These are phyloP conservation scores for Oncorhynchus masou DNA, from an alignment of 2,113 vertebrate species.

Conservation along the genomic window DNA sequence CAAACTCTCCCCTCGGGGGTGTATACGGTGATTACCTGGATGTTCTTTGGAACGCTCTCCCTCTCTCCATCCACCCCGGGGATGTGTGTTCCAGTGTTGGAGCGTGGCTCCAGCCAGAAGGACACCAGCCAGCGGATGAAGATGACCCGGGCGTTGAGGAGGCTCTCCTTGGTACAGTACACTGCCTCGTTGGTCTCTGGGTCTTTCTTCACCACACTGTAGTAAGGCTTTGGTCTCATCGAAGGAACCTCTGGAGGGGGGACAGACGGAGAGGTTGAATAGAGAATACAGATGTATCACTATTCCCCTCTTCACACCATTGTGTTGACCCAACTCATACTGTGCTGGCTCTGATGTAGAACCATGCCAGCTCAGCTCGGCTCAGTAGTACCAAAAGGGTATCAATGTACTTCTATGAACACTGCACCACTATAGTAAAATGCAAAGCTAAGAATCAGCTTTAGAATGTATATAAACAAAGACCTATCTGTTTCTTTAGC, in stretches of 20 bases:
- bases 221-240: constrained; percentile 93
- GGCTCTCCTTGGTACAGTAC: constrained; percentile 97
- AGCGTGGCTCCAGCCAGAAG: constrained; percentile 96
- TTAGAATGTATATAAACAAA: too few species aligned
- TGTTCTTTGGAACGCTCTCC: constrained; percentile 96
- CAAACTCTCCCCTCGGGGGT: too few species aligned
- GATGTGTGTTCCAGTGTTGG: constrained; percentile 87
- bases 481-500: too few species aligned
- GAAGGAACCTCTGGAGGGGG: constrained; percentile 86
- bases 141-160: constrained; percentile 94
- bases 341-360: too few species aligned
- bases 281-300: too few species aligned
- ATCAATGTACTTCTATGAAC: too few species aligned
- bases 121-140: constrained; percentile 98
- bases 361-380: too few species aligned
- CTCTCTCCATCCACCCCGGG: constrained; percentile 95
- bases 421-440: too few species aligned
- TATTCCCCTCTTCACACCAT: too few species aligned
- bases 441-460: too few species aligned
- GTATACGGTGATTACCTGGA: constrained; percentile 80
- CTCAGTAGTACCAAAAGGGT: too few species aligned
- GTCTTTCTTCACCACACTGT: constrained; percentile 89
- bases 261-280: background rate
- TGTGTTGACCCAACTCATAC: too few species aligned
- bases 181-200: constrained; percentile 88